phyloP scores from a whole-genome alignment of 2,113 vertebrate species.

The Amphilophus citrinellus region DNA sequence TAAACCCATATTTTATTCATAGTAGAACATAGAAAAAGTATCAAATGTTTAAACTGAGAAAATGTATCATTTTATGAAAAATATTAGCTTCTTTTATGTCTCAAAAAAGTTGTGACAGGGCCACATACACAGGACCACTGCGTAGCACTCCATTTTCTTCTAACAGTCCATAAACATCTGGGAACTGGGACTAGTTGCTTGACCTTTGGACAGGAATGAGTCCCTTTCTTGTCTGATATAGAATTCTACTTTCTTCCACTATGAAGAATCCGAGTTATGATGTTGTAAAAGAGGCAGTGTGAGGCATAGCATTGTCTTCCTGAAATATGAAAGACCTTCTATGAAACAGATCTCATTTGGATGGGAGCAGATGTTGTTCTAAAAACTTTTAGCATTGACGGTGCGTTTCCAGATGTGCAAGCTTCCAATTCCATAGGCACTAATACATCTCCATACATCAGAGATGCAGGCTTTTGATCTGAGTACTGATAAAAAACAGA shows the following conservation, averaged over 20 bases:
- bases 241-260: not conserved
- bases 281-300: not conserved
- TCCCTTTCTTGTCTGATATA: not conserved
- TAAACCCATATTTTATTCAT: not conserved
- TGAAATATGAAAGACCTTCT: too few relatives aligned
- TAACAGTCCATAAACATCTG: not conserved
- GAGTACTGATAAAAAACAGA: too few relatives aligned
- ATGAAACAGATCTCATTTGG: too few relatives aligned
- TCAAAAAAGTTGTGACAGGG: not conserved
- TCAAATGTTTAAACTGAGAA: not conserved
- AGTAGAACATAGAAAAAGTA: not conserved
- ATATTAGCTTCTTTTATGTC: not conserved
- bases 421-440: too few relatives aligned
- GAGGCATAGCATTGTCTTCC: not conserved
- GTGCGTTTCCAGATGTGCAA: too few relatives aligned
- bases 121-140: rapidly evolving
- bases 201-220: not conserved
- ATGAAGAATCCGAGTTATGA: not conserved
- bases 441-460: too few relatives aligned
- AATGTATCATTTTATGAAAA: not conserved
- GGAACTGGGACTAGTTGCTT: not conserved
- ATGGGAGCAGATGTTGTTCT: too few relatives aligned
- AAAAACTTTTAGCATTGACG: too few relatives aligned
- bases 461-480: too few relatives aligned
- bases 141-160: not conserved